Percentiles rank a stretch among this genome's conserved stretches.
phyloP scores from a whole-genome alignment of 2,797 vertebrate species.

The Podargus strigoides region DNA sequence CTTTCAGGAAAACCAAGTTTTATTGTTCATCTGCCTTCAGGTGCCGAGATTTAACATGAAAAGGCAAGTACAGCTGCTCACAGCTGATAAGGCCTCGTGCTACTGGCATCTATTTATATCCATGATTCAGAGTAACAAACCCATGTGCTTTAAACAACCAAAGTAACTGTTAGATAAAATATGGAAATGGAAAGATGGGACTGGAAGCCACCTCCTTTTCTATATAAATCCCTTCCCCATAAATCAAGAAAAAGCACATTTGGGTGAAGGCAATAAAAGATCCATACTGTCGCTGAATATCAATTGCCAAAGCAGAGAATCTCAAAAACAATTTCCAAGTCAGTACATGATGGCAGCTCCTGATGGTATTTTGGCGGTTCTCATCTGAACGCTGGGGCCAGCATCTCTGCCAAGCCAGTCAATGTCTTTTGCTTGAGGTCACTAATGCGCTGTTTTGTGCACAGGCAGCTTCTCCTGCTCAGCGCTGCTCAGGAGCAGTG shows the following conservation, averaged over 20 bases:
- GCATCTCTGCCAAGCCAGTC: background rate
- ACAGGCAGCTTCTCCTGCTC: background rate
- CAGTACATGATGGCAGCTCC: background rate
- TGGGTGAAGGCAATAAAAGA: background rate
- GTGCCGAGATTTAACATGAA: background rate
- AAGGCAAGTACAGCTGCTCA: slow-evolving; percentile 7
- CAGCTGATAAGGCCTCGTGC: slow-evolving; percentile 8
- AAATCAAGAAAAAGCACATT: background rate
- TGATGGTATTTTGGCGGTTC: background rate
- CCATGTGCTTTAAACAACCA: background rate
- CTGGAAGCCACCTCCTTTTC: background rate
- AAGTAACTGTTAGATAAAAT: background rate
- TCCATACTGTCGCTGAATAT: background rate
- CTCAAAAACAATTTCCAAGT: background rate
- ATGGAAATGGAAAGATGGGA: background rate
- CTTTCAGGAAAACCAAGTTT: background rate
- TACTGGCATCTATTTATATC: background rate
- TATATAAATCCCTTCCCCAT: background rate
- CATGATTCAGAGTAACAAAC: background rate
- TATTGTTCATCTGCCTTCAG: background rate
- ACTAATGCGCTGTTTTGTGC: background rate
- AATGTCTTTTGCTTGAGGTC: background rate
- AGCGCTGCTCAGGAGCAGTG: background rate
- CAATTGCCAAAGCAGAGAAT: background rate
- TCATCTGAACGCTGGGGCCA: background rate